phyloP scores from a whole-genome alignment of 2,797 vertebrate species.

The Cynodonichthys magdalenae region DNA sequence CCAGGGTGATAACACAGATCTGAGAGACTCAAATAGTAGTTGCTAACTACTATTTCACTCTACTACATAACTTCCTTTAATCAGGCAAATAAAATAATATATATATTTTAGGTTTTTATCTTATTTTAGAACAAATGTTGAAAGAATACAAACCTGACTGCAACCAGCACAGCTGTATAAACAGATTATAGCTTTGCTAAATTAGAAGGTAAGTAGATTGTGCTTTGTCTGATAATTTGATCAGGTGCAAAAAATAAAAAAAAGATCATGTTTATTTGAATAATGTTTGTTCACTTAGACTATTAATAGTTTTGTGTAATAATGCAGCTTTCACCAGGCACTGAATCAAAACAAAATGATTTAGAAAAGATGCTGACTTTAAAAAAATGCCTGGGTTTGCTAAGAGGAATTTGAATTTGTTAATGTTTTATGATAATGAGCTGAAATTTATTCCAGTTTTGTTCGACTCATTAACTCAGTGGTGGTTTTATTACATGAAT shows the following conservation, averaged over 20 bases:
- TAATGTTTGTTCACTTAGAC: slow-evolving; percentile 38
- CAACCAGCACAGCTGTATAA: slow-evolving; percentile 28
- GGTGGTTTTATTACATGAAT: slow-evolving; percentile 21
- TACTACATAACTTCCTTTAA: no score
- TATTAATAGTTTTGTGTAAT: slow-evolving; percentile 33
- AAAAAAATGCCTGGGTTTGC: slow-evolving; percentile 17
- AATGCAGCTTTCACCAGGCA: slow-evolving; percentile 23
- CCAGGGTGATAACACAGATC: no score
- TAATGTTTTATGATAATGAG: slow-evolving; percentile 19
- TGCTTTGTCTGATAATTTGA: slow-evolving; percentile 29
- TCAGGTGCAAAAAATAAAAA: slow-evolving; percentile 21
- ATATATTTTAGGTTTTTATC: no score
- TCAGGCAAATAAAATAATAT: no score
- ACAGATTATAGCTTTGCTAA: slow-evolving; percentile 32
- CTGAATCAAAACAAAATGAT: slow-evolving; percentile 8
- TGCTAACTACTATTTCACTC: no score
- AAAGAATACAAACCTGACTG: slow-evolving; percentile 21
- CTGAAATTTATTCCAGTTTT: slow-evolving; percentile 11
- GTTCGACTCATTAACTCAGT: slow-evolving; percentile 34
- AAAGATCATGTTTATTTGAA: slow-evolving; percentile 23
- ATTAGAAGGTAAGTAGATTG: slow-evolving; percentile 22
- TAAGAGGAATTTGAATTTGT: slow-evolving; percentile 8
- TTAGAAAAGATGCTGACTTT: slow-evolving; percentile 9
- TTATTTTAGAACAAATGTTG: not conserved
- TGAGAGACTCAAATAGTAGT: no score